Evolutionary conservation across 2,797 vertebrate genomes (phyloP), one percentile per base, ranked within the genome.

Genomic region (Propithecus deckenii): DNA sequence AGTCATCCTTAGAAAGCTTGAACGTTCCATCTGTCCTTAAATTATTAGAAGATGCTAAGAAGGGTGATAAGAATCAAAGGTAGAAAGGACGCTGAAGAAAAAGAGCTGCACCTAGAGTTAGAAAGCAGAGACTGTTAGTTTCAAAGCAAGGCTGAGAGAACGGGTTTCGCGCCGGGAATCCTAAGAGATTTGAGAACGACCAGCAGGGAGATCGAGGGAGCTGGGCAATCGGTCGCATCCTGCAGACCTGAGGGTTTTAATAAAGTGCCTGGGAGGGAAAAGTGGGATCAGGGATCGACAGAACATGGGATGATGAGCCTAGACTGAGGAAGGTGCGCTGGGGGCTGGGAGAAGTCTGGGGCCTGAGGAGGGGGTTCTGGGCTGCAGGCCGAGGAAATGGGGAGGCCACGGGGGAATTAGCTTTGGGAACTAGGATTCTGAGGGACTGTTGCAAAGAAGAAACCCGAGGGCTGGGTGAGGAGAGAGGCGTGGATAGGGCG

Each of bases 1-100:
- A 86, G 38, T 67, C 85, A 67, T 76, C n/a, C 95, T 91, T 88
- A 69, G 75, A 80, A 90, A 95, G 67, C 50, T 17, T 87, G 69
- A 91, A 38, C 52, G 67, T n/a, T 46, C 43, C 28, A 85, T 13
- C 9, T 0, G 0, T 63, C 46, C 78, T 96, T 90, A 84, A 89
- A 67, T 71, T 35, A 69, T 13, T 32, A 65, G 48, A 88, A 92
- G 55, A 78, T 38, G 61, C 52, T n/a, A 50, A 50, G 75, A 52
- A 76, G 32, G 6, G n/a, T 65, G 48, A 3, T 50, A 71, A 94
- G 76, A 76, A 69, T 63, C 78, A 80, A 86, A 81, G 22, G 15
- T 10, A 79, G 55, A 35, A 94, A 92, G 25, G 46, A 23, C 25
- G 41, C 30, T 18, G 22, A 85, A 63, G 32, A 48, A 43, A 83